Conservation (phyloP, 2,888 invertebrate species). For the Eupithecia subumbrata region DNA sequence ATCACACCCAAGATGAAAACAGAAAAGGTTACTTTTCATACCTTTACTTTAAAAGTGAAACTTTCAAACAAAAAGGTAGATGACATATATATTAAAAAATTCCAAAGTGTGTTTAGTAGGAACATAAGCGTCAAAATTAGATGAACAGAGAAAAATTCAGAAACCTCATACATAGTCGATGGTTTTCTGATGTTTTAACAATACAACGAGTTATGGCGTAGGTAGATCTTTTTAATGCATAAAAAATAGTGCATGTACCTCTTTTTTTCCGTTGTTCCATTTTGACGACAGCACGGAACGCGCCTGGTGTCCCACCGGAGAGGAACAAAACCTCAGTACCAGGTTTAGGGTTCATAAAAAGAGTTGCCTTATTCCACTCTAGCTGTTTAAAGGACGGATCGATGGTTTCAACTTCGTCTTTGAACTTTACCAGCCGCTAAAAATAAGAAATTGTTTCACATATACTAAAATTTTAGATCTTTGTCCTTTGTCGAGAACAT, state of each 20-base stretch:
- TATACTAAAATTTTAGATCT: neutral
- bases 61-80: neutral
- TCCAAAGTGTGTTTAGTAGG: neutral
- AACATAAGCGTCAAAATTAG: neutral
- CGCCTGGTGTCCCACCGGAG: slow-evolving; percentile 61
- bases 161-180: neutral
- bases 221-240: no score
- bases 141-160: neutral
- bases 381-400: slow-evolving; percentile 50
- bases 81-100: neutral
- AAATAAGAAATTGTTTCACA: slow-evolving; percentile 24
- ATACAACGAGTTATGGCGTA: neutral
- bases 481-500: neutral
- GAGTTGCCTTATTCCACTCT: slow-evolving; percentile 64
- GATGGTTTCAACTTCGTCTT: slow-evolving; percentile 54
- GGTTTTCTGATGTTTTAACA: neutral
- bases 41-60: neutral
- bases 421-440: slow-evolving; percentile 62
- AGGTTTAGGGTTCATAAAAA: slow-evolving; percentile 70
- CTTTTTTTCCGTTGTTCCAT: slow-evolving; percentile 63
- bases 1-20: neutral
- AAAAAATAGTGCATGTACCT: slow-evolving; percentile 41
- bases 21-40: neutral
- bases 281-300: slow-evolving; percentile 66
- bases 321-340: slow-evolving; percentile 64